Conservation (phyloP, 2,888 invertebrate species). For the Trissonchulus latispiculum region DNA sequence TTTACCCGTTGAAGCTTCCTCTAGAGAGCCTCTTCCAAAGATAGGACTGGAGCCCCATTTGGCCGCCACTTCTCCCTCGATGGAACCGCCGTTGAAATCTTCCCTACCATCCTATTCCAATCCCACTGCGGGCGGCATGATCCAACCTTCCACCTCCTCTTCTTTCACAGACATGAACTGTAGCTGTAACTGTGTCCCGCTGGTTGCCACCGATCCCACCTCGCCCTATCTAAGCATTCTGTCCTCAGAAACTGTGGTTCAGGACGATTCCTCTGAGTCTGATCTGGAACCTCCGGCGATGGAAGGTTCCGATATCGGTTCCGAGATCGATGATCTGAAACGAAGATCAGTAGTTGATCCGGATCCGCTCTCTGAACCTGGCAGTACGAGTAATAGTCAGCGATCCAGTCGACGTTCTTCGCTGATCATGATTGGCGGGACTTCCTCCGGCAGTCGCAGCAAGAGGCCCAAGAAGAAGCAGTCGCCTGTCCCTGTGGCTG, state of each 20-base stretch:
- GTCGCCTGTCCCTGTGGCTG: background rate
- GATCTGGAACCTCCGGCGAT: too few relatives aligned
- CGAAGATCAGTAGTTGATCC: background rate
- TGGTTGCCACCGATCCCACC: background rate
- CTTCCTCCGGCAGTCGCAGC: background rate
- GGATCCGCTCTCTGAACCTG: background rate
- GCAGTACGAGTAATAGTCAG: too few relatives aligned
- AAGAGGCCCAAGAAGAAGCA: background rate
- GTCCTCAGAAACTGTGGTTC: background rate
- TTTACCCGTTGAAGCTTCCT: background rate
- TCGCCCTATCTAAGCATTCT: background rate
- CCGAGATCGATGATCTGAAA: background rate
- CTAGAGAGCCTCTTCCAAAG: background rate
- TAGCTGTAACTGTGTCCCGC: too few relatives aligned
- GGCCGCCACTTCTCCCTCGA: background rate
- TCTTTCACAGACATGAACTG: background rate
- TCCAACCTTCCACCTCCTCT: background rate
- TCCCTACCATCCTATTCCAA: background rate
- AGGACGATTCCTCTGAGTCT: background rate
- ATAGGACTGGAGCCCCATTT: background rate
- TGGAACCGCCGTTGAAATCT: background rate
- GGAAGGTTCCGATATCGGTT: too few relatives aligned
- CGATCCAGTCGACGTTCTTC: background rate
- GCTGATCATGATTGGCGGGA: background rate
- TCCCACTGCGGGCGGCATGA: background rate